phyloP scores from a whole-genome alignment of 2,797 vertebrate species.

The Sparus aurata region DNA sequence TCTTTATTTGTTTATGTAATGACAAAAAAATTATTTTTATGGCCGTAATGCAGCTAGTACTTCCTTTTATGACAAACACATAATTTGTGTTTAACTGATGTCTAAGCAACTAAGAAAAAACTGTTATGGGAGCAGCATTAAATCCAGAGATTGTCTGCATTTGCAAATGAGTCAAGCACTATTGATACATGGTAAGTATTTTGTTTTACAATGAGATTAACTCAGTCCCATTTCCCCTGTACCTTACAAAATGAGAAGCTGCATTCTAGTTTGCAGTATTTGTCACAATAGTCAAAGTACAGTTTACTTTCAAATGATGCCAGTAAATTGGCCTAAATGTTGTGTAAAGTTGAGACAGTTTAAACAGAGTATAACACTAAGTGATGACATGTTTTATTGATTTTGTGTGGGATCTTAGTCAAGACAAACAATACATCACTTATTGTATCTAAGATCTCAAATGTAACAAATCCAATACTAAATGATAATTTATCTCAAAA shows the following conservation, averaged over 20 bases:
- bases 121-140: too few relatives aligned
- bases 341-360: not conserved
- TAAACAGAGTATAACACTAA: too few relatives aligned
- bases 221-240: not conserved
- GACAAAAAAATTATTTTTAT: not conserved
- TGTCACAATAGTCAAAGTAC: not conserved
- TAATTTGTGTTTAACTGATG: not conserved
- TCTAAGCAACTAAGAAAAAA: not conserved
- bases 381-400: constrained; percentile 23
- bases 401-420: constrained; percentile 12
- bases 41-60: not conserved
- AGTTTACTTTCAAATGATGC: not conserved
- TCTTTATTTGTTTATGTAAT: not conserved
- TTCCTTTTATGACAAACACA: too few relatives aligned
- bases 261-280: not conserved
- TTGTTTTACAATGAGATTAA: too few relatives aligned
- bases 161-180: too few relatives aligned
- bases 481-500: not conserved
- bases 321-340: not conserved
- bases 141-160: too few relatives aligned
- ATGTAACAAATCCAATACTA: not conserved
- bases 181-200: too few relatives aligned
- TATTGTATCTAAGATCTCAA: constrained; percentile 16
- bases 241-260: not conserved
- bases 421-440: constrained; percentile 32